phyloP scores from a whole-genome alignment of 1,140 invertebrate species.

The Aphis gossypii region DNA sequence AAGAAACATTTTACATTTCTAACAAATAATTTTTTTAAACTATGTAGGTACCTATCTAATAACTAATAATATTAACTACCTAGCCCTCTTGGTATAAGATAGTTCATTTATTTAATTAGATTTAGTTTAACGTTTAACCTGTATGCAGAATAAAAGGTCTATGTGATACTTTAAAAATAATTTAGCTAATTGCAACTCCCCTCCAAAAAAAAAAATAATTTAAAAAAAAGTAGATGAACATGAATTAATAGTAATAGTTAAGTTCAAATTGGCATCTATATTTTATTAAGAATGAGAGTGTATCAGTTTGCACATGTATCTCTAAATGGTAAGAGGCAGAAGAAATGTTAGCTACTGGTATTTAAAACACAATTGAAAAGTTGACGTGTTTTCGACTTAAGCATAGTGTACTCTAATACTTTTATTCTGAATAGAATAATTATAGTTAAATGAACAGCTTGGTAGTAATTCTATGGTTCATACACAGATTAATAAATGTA shows the following conservation, averaged over 20 bases:
- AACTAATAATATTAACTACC: too few species aligned
- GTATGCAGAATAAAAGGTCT: background rate
- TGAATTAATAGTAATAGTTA: too few species aligned
- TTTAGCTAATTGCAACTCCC: too few species aligned
- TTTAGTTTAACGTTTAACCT: background rate
- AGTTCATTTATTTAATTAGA: background rate
- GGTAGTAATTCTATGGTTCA: background rate
- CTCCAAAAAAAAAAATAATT: too few species aligned
- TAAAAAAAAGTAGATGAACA: too few species aligned
- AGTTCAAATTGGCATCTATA: background rate
- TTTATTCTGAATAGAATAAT: background rate
- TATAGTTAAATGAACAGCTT: background rate
- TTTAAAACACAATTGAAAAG: fast-evolving
- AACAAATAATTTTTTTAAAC: too few species aligned
- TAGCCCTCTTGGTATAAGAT: too few species aligned
- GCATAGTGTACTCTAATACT: background rate
- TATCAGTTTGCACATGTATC: background rate
- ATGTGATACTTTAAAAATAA: background rate
- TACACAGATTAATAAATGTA: background rate
- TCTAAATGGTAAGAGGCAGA: background rate
- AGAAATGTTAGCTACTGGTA: background rate
- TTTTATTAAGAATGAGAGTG: background rate
- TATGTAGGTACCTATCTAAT: too few species aligned
- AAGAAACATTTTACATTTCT: too few species aligned
- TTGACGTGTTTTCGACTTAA: background rate